A percentile compares a stretch with the other conserved stretches of the same genome.
phyloP scores from a whole-genome alignment of 1,140 invertebrate species.

The Drosophila asahinai region DNA sequence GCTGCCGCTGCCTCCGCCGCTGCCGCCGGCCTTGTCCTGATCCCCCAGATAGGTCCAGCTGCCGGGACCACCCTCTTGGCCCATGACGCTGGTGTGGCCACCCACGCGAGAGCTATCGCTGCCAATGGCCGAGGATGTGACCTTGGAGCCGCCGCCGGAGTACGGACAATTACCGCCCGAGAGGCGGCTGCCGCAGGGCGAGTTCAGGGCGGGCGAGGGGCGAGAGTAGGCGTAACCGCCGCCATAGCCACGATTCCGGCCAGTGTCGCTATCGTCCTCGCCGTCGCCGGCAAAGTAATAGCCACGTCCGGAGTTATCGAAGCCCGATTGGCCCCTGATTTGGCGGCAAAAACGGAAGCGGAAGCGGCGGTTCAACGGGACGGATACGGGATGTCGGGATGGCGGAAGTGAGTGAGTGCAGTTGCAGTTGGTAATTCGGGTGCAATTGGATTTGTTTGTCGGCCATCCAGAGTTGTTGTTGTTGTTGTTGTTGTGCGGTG shows the following conservation, averaged over 20 bases:
- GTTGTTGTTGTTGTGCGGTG: constrained; percentile 53
- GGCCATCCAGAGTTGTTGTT: constrained; percentile 35
- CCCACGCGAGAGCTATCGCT: constrained; percentile 64
- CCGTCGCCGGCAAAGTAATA: constrained; percentile 85
- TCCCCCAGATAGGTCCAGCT: constrained; percentile 80
- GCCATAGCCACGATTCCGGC: constrained; percentile 21
- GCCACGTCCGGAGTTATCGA: constrained; percentile 85
- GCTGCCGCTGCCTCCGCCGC: constrained; percentile 11
- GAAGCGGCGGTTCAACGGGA: constrained; percentile 50
- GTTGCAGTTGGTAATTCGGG: constrained; percentile 28
- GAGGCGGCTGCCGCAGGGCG: constrained; percentile 68
- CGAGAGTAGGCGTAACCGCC: constrained; percentile 36
- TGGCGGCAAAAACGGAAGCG: constrained; percentile 11
- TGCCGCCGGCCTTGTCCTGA: constrained; percentile 55
- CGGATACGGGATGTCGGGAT: constrained; percentile 27
- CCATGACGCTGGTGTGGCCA: constrained; percentile 62
- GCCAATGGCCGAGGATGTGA: constrained; percentile 72
- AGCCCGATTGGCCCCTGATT: constrained; percentile 81
- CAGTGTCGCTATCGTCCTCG: constrained; percentile 69
- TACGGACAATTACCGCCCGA: constrained; percentile 68
- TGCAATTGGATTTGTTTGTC: constrained; percentile 39
- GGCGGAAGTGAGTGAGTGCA: constrained; percentile 53
- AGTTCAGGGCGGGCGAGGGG: constrained; percentile 30
- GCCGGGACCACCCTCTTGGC: constrained; percentile 38
- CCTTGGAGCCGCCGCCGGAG: constrained; percentile 46